Evolutionary conservation across 2,888 invertebrate genomes (phyloP).

Genomic region (Chrysina gloriosa): DNA sequence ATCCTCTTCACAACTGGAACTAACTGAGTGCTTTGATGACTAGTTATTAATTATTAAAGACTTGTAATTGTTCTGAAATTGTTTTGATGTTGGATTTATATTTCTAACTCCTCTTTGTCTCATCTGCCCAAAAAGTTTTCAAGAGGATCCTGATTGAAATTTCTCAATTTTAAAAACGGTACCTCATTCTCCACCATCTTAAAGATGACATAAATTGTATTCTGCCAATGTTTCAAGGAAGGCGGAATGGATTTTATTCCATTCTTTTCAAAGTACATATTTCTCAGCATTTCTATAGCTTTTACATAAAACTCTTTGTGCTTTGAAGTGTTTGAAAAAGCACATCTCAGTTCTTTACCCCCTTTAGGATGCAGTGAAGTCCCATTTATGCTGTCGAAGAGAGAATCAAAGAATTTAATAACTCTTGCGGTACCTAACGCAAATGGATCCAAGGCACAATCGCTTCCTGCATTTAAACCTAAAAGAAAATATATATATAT

Average conservation of each 20-base stretch:
- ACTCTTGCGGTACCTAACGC: background rate
- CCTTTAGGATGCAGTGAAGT: background rate
- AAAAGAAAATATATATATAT: no score
- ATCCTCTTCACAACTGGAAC: no score
- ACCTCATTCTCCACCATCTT: conserved; percentile 1
- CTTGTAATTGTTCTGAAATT: no score
- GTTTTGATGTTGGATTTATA: no score
- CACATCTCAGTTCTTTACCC: conserved; percentile 8
- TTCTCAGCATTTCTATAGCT: no score
- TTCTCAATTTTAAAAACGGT: conserved; percentile 38
- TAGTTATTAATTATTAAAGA: no score
- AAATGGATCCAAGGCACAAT: background rate
- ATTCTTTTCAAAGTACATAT: conserved; percentile 23
- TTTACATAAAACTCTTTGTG: background rate
- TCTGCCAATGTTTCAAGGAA: conserved; percentile 32
- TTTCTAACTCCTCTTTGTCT: no score
- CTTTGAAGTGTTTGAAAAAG: background rate
- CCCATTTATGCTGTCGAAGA: conserved; percentile 34
- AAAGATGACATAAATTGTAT: conserved; percentile 34
- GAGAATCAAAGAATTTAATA: conserved; percentile 10
- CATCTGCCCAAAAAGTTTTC: no score
- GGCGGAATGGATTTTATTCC: background rate
- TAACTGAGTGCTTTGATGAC: no score
- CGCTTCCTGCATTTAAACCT: background rate
- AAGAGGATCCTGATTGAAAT: no score